Evolutionary conservation across 2,797 vertebrate genomes (phyloP).

Genomic region (Pangasius mekongensis): DNA sequence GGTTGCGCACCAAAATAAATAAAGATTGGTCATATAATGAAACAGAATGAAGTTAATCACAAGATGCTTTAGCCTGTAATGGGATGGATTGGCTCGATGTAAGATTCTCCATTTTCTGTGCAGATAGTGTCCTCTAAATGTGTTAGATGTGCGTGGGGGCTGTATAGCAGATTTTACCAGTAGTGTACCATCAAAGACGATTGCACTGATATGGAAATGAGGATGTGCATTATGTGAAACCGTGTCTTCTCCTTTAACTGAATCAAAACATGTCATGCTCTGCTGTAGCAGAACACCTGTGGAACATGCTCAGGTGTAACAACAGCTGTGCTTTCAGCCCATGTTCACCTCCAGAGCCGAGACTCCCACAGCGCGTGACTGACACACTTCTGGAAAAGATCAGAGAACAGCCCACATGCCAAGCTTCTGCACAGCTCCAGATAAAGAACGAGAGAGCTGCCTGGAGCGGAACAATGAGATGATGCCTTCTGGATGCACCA

Average conservation of each 20-base stretch:
- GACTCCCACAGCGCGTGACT: constrained; percentile 33
- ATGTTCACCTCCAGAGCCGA: constrained; percentile 41
- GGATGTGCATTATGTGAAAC: neutral
- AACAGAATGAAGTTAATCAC: constrained; percentile 41
- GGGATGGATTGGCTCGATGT: neutral
- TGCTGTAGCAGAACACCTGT: constrained; percentile 40
- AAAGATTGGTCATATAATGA: constrained; percentile 9
- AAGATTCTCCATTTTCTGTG: constrained; percentile 23
- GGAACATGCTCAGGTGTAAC: constrained; percentile 32
- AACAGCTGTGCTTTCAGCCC: constrained; percentile 39
- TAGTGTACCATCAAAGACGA: constrained; percentile 29
- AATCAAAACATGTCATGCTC: constrained; percentile 36
- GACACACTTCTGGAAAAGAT: constrained; percentile 51
- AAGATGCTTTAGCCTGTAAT: constrained; percentile 35
- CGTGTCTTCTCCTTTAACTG: neutral
- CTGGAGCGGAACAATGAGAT: constrained; percentile 44
- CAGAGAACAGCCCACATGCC: constrained; percentile 38
- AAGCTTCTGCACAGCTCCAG: constrained; percentile 48
- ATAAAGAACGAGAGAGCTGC: constrained; percentile 51
- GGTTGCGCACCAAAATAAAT: constrained; percentile 44
- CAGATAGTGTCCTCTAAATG: constrained; percentile 2
- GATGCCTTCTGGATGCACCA: constrained; percentile 36
- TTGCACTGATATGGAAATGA: constrained; percentile 25
- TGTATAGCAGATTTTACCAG: constrained; percentile 6
- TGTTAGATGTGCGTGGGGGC: neutral